Percentiles rank a stretch among this genome's conserved stretches.
Evolutionary conservation across 2,888 invertebrate species (phyloP).

Genomic region (Ophioninae sp.): DNA sequence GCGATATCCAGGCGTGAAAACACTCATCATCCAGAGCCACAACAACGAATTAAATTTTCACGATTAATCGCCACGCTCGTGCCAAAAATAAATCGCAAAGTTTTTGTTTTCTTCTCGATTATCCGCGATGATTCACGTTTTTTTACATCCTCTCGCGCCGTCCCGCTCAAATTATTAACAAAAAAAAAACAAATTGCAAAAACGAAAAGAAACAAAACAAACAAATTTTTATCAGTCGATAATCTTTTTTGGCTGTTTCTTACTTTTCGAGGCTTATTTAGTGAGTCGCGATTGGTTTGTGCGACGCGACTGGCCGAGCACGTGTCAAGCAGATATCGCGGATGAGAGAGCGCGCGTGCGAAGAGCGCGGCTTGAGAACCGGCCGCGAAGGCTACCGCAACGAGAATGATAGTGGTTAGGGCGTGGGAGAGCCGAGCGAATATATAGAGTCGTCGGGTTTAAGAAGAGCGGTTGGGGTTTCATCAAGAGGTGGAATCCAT

Average conservation of each 20-base stretch:
- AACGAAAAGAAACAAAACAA: not conserved
- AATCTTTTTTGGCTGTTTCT: constrained; percentile 5
- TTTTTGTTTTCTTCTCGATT: not conserved
- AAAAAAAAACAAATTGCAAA: not conserved
- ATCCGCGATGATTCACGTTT: not conserved
- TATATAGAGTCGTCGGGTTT: constrained; percentile 60
- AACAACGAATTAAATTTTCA: constrained; percentile 8
- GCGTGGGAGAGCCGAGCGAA: constrained; percentile 66
- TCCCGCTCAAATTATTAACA: not conserved
- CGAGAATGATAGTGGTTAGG: constrained; percentile 69
- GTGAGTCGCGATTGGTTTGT: not conserved
- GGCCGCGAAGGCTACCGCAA: constrained; percentile 69
- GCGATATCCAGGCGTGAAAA: constrained; percentile 45
- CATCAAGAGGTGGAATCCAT: constrained; percentile 61
- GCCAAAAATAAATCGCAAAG: constrained; percentile 1
- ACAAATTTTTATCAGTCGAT: not conserved
- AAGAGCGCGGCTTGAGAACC: constrained; percentile 60
- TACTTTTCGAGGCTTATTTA: not conserved
- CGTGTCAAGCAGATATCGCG: constrained; percentile 55
- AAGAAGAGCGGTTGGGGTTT: constrained; percentile 55
- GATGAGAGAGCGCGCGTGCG: constrained; percentile 55
- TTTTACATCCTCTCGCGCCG: not conserved
- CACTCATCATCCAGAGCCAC: constrained; percentile 34
- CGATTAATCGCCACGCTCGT: not conserved
- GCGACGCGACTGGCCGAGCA: constrained; percentile 34